These are phyloP conservation scores for Diarsia brunnea DNA, from an alignment of 2,888 invertebrate genomes.

Conservation along the genomic window DNA sequence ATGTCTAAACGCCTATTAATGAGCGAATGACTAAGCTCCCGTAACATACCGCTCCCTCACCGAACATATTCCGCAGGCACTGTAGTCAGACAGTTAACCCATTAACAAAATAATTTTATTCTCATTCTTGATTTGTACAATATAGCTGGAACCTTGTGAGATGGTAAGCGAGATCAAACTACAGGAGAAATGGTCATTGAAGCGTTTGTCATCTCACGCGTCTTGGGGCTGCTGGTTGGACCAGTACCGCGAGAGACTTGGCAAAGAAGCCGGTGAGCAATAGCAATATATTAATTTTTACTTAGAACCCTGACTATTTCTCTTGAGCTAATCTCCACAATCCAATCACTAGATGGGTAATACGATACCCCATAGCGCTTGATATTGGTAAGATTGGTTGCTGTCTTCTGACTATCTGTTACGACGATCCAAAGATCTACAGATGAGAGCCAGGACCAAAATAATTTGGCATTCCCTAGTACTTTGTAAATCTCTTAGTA, in stretches of 20 bases:
- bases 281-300: neutral
- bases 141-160: constrained; percentile 84
- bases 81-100: neutral
- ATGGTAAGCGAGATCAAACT: constrained; percentile 82
- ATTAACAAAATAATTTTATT: neutral
- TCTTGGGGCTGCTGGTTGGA: constrained; percentile 88
- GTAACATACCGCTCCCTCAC: neutral
- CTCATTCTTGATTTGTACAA: neutral
- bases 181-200: constrained; percentile 88
- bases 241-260: constrained; percentile 85
- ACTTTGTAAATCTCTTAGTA: neutral
- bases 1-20: neutral
- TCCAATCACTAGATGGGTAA: neutral
- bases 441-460: neutral
- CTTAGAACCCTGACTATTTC: neutral
- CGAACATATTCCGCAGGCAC: neutral
- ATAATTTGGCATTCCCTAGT: neutral
- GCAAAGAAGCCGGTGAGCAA: constrained; percentile 84
- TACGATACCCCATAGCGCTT: neutral
- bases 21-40: neutral
- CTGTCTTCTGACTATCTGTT: neutral
- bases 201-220: constrained; percentile 84
- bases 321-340: neutral
- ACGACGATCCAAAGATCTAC: neutral
- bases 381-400: neutral